Conservation (phyloP, 2,113 vertebrate species). For the Suricata suricatta region DNA sequence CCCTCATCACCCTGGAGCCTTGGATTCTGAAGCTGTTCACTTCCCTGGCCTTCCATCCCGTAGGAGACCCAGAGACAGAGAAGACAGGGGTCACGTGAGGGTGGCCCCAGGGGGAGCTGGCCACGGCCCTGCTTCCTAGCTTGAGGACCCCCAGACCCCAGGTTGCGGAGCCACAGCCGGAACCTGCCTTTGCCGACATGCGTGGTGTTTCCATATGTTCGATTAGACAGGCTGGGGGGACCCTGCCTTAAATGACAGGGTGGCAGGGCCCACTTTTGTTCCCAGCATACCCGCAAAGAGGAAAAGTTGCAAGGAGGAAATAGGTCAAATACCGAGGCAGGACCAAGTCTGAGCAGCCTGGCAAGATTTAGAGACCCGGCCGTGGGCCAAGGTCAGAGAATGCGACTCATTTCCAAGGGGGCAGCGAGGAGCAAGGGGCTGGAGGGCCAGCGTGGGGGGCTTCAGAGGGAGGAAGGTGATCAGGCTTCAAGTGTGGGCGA, state of each 20-base stretch:
- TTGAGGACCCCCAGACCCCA: too few relatives aligned
- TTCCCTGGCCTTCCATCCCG: neutral
- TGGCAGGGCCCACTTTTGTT: fast-evolving
- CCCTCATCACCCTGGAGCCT: too few relatives aligned
- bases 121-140: neutral
- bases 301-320: neutral
- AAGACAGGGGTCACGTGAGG: fast-evolving
- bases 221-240: fast-evolving
- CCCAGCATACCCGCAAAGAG: neutral
- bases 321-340: neutral
- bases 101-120: fast-evolving
- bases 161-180: too few relatives aligned
- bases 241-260: too few relatives aligned
- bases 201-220: fast-evolving
- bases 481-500: neutral
- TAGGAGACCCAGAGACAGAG: neutral
- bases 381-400: neutral
- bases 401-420: too few relatives aligned
- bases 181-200: fast-evolving
- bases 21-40: neutral
- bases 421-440: too few relatives aligned
- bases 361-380: fast-evolving
- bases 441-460: neutral
- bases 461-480: too few relatives aligned
- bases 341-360: neutral